phyloP scores from a whole-genome alignment of 1,140 invertebrate genomes.

The Heliconius nattereri region DNA sequence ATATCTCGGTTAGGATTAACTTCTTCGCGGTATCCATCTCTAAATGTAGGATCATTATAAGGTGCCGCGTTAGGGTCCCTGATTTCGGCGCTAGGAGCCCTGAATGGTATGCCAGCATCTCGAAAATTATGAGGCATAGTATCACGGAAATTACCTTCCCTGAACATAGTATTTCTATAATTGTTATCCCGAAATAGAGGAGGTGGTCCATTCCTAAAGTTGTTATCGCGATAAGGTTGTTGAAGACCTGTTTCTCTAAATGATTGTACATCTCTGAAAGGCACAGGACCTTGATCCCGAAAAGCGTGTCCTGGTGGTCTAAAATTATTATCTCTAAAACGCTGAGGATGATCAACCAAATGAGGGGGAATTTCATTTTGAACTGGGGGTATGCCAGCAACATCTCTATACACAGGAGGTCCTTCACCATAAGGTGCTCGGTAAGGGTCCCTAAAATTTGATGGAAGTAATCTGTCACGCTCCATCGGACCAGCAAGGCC shows the following conservation, averaged over 20 bases:
- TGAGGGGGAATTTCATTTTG: slow-evolving; percentile 66
- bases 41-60: slow-evolving; percentile 66
- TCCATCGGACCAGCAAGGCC: slow-evolving; percentile 61
- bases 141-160: slow-evolving; percentile 71
- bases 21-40: slow-evolving; percentile 69
- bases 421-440: slow-evolving; percentile 65
- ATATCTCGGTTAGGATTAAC: slow-evolving; percentile 54
- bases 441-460: slow-evolving; percentile 69
- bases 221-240: slow-evolving; percentile 58
- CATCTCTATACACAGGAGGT: slow-evolving; percentile 58
- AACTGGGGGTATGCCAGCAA: slow-evolving; percentile 52
- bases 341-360: slow-evolving; percentile 57
- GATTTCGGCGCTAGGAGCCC: slow-evolving; percentile 66
- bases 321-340: slow-evolving; percentile 69
- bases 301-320: slow-evolving; percentile 53
- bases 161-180: slow-evolving; percentile 62
- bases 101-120: slow-evolving; percentile 54
- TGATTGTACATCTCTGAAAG: slow-evolving; percentile 67
- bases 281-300: slow-evolving; percentile 58
- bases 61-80: slow-evolving; percentile 52
- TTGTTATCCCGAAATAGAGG: slow-evolving; percentile 69
- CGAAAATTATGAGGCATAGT: slow-evolving; percentile 63
- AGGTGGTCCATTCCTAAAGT: slow-evolving; percentile 65
- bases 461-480: slow-evolving; percentile 65
- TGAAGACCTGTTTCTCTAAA: slow-evolving; percentile 60